Evolutionary conservation across 2,888 invertebrate genomes (phyloP).

Genomic region (Crematogaster levior): DNA sequence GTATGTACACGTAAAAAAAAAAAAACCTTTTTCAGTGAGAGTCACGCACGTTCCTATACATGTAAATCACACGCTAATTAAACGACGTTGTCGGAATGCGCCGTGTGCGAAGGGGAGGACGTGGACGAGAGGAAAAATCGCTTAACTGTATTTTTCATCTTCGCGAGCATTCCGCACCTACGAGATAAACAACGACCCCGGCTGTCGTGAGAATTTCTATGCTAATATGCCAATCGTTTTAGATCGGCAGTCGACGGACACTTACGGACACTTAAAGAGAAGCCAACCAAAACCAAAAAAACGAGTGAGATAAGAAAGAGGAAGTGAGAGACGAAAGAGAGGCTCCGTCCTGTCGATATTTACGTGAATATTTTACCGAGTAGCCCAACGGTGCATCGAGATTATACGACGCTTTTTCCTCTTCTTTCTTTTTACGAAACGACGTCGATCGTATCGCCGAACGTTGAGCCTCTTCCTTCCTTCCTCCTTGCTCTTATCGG

Average conservation of each 20-base stretch:
- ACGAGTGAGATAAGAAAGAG: neutral
- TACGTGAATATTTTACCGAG: conserved; percentile 23
- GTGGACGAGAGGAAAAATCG: neutral
- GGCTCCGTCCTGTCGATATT: neutral
- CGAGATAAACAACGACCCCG: conserved; percentile 1
- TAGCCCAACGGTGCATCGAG: neutral
- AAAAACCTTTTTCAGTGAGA: neutral
- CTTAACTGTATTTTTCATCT: conserved; percentile 9
- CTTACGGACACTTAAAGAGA: neutral
- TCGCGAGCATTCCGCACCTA: neutral
- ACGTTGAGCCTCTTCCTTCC: neutral
- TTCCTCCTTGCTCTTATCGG: neutral
- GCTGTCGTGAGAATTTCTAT: conserved; percentile 17
- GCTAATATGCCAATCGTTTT: conserved; percentile 36
- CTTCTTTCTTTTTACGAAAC: neutral
- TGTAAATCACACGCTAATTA: conserved; percentile 9
- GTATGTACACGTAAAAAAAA: neutral
- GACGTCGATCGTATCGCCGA: neutral
- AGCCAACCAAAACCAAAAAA: conserved; percentile 24
- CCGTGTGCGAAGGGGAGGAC: neutral
- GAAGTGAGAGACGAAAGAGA: neutral
- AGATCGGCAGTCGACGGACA: neutral
- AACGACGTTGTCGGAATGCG: conserved; percentile 12
- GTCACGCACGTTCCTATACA: neutral
- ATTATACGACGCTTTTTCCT: neutral